A percentile compares a stretch with the other conserved stretches of the same genome.
Conservation (phyloP, 2,888 invertebrate genomes). For the Ametastegia equiseti region DNA sequence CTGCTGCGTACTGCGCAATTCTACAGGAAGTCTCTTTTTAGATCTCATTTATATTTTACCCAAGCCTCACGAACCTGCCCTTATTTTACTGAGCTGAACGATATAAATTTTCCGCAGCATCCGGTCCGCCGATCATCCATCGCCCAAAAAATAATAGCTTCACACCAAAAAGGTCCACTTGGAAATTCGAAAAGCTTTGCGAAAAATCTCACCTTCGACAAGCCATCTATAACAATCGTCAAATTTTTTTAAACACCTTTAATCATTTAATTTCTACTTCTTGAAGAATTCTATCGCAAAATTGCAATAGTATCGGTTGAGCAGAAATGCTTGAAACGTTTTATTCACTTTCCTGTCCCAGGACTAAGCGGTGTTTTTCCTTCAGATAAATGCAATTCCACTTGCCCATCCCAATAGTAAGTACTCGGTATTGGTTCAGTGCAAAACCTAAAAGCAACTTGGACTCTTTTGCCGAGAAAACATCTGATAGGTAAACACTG, state of each 20-base stretch:
- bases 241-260: not conserved
- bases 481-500: not conserved
- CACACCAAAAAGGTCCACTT: not conserved
- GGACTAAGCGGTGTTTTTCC: not conserved
- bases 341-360: no score
- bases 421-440: not conserved
- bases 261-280: not conserved
- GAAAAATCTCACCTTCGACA: not conserved
- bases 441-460: not conserved
- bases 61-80: not conserved
- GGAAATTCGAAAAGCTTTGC: not conserved
- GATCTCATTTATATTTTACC: slow-evolving; percentile 34
- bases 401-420: not conserved
- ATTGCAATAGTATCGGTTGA: not conserved
- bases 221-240: not conserved
- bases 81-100: not conserved
- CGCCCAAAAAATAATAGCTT: not conserved
- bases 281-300: not conserved
- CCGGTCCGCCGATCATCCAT: not conserved
- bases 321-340: not conserved
- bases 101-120: slow-evolving; percentile 3
- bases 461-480: not conserved
- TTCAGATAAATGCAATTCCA: not conserved
- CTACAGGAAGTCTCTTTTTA: not conserved
- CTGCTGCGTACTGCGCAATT: slow-evolving; percentile 16